A percentile compares a stretch with the other conserved stretches of the same genome.
These are phyloP conservation scores for Ceratosolen solmsi DNA, from an alignment of 1,140 invertebrate species.

Conservation along the genomic window DNA sequence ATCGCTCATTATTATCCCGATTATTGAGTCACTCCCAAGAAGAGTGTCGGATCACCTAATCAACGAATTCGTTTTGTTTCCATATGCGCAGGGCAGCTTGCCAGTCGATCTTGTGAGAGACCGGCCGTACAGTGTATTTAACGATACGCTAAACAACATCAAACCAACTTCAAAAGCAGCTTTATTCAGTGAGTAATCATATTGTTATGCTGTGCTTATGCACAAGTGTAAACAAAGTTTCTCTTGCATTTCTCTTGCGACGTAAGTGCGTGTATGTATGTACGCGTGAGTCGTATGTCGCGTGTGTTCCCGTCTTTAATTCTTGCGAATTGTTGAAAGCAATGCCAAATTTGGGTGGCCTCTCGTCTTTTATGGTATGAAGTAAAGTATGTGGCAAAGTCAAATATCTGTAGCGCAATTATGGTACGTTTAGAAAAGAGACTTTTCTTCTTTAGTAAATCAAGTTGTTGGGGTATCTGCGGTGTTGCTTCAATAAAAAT, in stretches of 20 bases:
- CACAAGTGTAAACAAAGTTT: conserved; percentile 15
- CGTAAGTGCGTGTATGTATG: too few species aligned
- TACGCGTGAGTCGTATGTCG: too few species aligned
- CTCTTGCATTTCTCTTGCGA: not conserved
- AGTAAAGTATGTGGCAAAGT: not conserved
- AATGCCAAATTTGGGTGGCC: not conserved
- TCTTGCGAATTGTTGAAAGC: not conserved
- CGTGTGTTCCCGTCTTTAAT: too few species aligned
- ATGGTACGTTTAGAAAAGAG: not conserved
- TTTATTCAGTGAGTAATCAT: conserved; percentile 39
- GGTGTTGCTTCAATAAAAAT: not conserved
- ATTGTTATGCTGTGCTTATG: not conserved
- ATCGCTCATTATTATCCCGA: too few species aligned
- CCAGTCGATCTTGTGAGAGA: conserved; percentile 51
- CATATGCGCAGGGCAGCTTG: conserved; percentile 57
- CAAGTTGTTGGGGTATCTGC: not conserved
- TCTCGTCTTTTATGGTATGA: not conserved
- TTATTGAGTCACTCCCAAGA: too few species aligned
- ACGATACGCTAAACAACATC: not conserved
- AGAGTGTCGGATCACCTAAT: too few species aligned
- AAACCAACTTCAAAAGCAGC: not conserved
- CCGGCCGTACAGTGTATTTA: not conserved
- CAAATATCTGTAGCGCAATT: not conserved
- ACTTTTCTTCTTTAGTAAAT: not conserved
- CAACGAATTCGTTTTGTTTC: too few species aligned